Conservation (phyloP, 2,113 vertebrate species). For the Phyllopteryx taeniolatus region DNA sequence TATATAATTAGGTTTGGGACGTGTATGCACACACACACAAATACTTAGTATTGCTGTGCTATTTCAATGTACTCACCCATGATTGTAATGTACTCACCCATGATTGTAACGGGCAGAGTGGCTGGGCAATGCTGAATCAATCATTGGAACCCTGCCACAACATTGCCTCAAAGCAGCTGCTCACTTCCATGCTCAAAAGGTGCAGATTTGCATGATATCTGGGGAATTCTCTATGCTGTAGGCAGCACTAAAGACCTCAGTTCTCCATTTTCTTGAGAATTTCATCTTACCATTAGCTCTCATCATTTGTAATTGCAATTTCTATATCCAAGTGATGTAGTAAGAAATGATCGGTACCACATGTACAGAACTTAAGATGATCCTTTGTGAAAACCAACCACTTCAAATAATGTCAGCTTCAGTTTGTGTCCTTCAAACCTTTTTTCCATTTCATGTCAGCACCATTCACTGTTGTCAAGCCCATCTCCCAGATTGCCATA, state of each 20-base stretch:
- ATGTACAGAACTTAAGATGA: slow-evolving; percentile 44
- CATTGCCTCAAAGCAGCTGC: not conserved
- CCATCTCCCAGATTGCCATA: slow-evolving; percentile 35
- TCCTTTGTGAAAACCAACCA: slow-evolving; percentile 51
- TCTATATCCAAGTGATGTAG: slow-evolving; percentile 17
- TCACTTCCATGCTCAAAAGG: not conserved
- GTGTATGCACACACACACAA: not conserved
- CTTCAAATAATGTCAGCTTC: slow-evolving; percentile 47
- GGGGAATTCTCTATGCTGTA: not conserved
- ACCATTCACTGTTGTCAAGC: slow-evolving; percentile 32
- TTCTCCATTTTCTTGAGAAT: not conserved
- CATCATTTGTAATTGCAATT: slow-evolving; percentile 11
- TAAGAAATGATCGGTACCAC: slow-evolving; percentile 38
- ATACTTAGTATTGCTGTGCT: not conserved
- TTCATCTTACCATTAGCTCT: not conserved
- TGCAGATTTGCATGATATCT: not conserved
- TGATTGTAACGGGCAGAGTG: too few species aligned
- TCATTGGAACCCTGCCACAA: too few species aligned
- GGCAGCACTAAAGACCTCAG: not conserved
- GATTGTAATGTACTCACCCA: not conserved
- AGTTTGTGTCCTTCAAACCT: slow-evolving; percentile 25
- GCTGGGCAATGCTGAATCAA: too few species aligned
- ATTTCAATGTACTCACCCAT: not conserved
- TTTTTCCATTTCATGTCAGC: slow-evolving; percentile 44
- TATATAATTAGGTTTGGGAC: too few species aligned